phyloP scores from a whole-genome alignment of 2,113 vertebrate genomes.

The Alaudala cheleensis region DNA sequence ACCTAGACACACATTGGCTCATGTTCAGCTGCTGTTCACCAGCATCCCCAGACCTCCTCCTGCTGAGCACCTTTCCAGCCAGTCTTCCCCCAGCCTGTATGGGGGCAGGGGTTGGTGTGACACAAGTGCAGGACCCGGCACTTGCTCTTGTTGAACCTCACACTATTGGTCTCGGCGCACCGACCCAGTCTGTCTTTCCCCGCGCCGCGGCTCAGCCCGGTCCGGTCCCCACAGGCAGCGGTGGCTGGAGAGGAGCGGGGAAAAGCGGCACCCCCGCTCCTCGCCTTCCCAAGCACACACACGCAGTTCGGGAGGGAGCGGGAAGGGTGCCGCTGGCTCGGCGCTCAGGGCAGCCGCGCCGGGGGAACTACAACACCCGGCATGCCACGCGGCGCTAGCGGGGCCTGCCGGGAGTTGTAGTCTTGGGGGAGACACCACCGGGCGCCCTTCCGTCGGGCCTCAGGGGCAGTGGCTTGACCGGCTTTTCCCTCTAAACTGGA shows the following conservation, averaged over 20 bases:
- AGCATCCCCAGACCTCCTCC: background rate
- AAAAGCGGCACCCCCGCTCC: background rate
- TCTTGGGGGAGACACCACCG: background rate
- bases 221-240: background rate
- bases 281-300: background rate
- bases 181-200: background rate
- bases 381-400: background rate
- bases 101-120: background rate
- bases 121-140: background rate
- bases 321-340: background rate
- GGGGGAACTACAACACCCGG: background rate
- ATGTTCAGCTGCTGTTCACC: background rate
- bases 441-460: rapidly evolving
- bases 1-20: background rate
- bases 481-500: background rate
- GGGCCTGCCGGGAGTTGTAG: constrained; percentile 53
- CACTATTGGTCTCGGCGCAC: background rate
- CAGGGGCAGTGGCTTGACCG: rapidly evolving
- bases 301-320: rapidly evolving
- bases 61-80: background rate
- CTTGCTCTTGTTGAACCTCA: background rate
- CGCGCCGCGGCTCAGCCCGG: too few species aligned
- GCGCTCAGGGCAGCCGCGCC: rapidly evolving
- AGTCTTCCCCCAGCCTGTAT: background rate
- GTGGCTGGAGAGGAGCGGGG: background rate